phyloP scores from a whole-genome alignment of 2,113 vertebrate species.

The Syngnathus scovelli region DNA sequence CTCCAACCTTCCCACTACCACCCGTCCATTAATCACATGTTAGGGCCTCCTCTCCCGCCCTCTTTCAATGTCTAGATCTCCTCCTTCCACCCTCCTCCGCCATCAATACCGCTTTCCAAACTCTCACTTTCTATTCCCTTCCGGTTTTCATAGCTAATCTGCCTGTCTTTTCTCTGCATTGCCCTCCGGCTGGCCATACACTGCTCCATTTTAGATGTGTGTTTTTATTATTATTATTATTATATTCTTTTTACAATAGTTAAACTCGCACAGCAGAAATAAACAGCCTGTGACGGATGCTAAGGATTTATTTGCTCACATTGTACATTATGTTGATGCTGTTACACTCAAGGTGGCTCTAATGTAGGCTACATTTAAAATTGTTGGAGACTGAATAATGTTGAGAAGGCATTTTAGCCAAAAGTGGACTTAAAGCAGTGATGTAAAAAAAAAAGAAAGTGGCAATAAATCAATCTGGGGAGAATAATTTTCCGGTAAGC shows the following conservation, averaged over 20 bases:
- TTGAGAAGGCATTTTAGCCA: no score
- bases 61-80: conserved; percentile 61
- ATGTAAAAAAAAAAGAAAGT: no score
- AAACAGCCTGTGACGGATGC: background rate
- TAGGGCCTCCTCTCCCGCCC: conserved; percentile 60
- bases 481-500: no score
- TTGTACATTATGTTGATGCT: background rate
- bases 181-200: background rate
- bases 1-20: conserved; percentile 82
- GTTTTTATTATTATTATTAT: background rate
- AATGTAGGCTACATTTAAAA: no score
- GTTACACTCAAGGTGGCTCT: no score
- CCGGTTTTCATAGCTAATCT: background rate
- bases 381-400: no score
- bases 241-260: background rate
- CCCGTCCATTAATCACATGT: conserved; percentile 79
- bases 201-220: background rate
- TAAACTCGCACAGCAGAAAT: background rate
- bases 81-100: conserved; percentile 53
- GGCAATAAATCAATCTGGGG: no score
- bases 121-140: conserved; percentile 16
- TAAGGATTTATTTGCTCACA: background rate
- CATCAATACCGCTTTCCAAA: conserved; percentile 33
- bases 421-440: no score
- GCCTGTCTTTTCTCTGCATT: background rate